Base-by-base conservation (phyloP, 1,140 invertebrate species). In the Drosophila sp. region DNA sequence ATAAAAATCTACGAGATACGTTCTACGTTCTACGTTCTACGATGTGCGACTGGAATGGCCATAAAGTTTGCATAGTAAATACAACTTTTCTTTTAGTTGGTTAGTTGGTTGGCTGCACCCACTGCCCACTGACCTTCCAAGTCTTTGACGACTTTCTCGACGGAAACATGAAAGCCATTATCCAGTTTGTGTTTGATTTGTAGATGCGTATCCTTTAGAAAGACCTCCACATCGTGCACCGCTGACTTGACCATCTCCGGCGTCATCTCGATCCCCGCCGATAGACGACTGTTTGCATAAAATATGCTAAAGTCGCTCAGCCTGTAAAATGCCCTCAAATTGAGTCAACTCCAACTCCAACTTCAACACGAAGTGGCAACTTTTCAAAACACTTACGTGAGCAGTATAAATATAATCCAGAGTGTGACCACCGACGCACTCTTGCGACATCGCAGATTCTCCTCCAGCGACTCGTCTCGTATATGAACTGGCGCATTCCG, bases 101-200 rank as follows among this genome's bases (percentile, higher is more conserved):
- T 34, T 4, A 29, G 8, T n/a, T n/a, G n/a, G n/a, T n/a, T n/a
- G n/a, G 5, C 32, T 21, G 45, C 41, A 36, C 21, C 38, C 72
- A 93, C 93, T 93, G 89, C 21, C 38, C 72, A 93, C 93, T 93
- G 89, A 95, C 94, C 94, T 90, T 95, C 94, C 54, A 95, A 92
- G 87, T 95, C 94, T 51, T 92, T 93, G 65, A 93, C 92, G 45
- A 94, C 92, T 38, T 93, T 93, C 71, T 94, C 94, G 43, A 93
- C 92, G 9, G 94, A 92, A 48, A 94, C 92, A 82, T 95, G 94
- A 59, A 94, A 91, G 40, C 94, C 94, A 45, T 94, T 93, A 71
- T 94, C 94, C 13, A 94, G 90, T 46, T 93, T 93, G 76, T 93
- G 93, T 70, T 94, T 92, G 56, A 95, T 92, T 90, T 94, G 94